Percentiles rank a stretch among this genome's conserved stretches.
These are phyloP conservation scores for Noctua janthina DNA, from an alignment of 2,888 invertebrate species.

Conservation along the genomic window DNA sequence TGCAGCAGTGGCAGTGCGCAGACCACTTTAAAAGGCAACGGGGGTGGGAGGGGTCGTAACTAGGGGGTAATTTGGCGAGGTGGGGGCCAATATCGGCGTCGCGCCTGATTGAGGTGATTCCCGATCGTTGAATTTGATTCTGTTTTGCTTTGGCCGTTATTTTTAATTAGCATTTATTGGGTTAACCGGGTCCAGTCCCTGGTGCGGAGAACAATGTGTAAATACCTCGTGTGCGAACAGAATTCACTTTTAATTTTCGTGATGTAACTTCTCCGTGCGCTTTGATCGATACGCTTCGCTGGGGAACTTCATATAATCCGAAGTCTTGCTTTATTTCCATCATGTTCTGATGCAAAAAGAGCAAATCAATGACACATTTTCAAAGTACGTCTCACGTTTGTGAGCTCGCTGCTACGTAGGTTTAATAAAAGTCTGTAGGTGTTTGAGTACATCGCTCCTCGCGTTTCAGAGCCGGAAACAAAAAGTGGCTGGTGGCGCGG, in stretches of 20 bases:
- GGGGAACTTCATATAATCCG: conserved; percentile 25
- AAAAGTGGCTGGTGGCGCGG: conserved; percentile 89
- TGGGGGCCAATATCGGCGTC: conserved; percentile 89
- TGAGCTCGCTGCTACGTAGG: conserved; percentile 69
- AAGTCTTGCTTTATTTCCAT: conserved; percentile 35
- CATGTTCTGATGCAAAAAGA: conserved; percentile 49
- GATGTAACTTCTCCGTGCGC: conserved; percentile 21
- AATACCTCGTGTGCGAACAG: neutral
- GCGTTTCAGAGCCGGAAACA: conserved; percentile 89
- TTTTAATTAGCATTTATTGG: conserved; percentile 79
- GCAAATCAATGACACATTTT: conserved; percentile 57
- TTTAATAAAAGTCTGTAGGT: conserved; percentile 89
- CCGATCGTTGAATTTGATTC: conserved; percentile 85
- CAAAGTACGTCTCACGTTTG: conserved; percentile 56
- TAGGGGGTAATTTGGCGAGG: conserved; percentile 90
- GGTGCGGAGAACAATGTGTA: conserved; percentile 15
- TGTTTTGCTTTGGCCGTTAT: conserved; percentile 79
- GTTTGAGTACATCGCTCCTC: conserved; percentile 89
- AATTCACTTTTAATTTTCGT: conserved; percentile 35
- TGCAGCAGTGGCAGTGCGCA: conserved; percentile 89
- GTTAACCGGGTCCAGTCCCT: conserved; percentile 49
- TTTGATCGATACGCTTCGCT: conserved; percentile 40
- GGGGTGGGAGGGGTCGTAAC: conserved; percentile 87
- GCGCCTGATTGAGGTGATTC: conserved; percentile 90
- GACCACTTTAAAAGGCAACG: conserved; percentile 90